Base-by-base conservation (phyloP, 1,140 invertebrate genomes). In the Phortica variegata region DNA sequence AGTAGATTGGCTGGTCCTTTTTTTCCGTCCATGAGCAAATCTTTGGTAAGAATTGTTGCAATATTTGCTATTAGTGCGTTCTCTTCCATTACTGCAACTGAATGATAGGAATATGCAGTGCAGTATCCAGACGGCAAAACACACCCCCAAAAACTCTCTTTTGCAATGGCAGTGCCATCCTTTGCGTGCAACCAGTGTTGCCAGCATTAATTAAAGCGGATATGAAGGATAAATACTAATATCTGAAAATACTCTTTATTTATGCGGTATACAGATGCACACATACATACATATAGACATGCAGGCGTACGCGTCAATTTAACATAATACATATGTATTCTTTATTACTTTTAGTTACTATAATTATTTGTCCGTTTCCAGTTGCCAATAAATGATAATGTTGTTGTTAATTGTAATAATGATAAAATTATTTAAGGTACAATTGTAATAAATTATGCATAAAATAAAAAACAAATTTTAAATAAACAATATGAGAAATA, bases 11-110 rank as follows among this genome's bases (percentile, higher is more conserved):
- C 16, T 37, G 8, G 19, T 43, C 3, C 29, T 42, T 7, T 16
- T 56, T 16, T 56, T 40, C 9, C 47, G 46, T 75, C 72, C 15
- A 70, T 56, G 10, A 73, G 55, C 29, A 75, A 10, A 46, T 75
- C 72, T 47, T 75, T 75, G 15, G 60, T 60, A 32, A 75, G 56
- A 40, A 75, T 75, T 20, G 69, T 61, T 3, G 72, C 62, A n/a
- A 75, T 73, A 47, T 75, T 75, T n/a, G 65, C 56, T 40, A 75
- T 49, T 8, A 75, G 44, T 15, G 65, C 69, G 15, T 57, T 70
- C 45, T 75, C 66, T 26, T 73, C 72, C 72, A 74, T 75, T 32
- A 3, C 15, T 13, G 16, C 15, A 19, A n/a, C 20, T 45, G 20
- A n/a, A n/a, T n/a, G n/a, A n/a, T n/a, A n/a, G n/a, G n/a, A n/a